Percentiles rank a stretch among this genome's conserved stretches.
Conservation (phyloP, 2,888 invertebrate genomes). For the Macaria notata region DNA sequence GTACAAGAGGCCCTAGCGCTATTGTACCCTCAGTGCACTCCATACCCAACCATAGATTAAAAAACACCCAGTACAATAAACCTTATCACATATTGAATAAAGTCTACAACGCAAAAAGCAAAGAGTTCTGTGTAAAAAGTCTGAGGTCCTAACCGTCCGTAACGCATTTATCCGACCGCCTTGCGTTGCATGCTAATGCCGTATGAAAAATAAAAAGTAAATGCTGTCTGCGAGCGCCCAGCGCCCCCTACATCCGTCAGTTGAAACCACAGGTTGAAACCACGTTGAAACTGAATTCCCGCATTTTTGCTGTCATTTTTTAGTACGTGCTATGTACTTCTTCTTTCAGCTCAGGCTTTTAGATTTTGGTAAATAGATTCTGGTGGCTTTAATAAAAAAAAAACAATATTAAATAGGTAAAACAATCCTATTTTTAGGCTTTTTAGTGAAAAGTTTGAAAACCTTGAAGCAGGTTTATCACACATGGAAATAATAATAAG, state of each 20-base stretch:
- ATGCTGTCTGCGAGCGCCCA: slow-evolving; percentile 34
- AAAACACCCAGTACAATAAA: slow-evolving; percentile 6
- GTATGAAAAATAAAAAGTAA: slow-evolving; percentile 46
- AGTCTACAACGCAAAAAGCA: slow-evolving; percentile 3
- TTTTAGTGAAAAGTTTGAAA: too few relatives aligned
- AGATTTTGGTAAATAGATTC: too few relatives aligned
- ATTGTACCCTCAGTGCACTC: slow-evolving; percentile 48
- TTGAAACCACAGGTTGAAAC: slow-evolving; percentile 18
- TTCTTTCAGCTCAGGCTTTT: too few relatives aligned
- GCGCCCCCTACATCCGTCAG: slow-evolving; percentile 46
- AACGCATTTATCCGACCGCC: slow-evolving; percentile 64
- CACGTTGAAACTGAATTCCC: slow-evolving; percentile 47
- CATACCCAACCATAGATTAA: slow-evolving; percentile 1
- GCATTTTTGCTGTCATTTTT: slow-evolving; percentile 39
- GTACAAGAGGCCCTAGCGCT: slow-evolving; percentile 72
- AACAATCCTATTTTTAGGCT: too few relatives aligned
- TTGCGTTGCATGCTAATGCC: slow-evolving; percentile 71
- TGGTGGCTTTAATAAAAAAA: too few relatives aligned
- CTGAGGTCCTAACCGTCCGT: slow-evolving; percentile 34
- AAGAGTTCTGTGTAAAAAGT: slow-evolving; percentile 16
- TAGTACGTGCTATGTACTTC: slow-evolving; percentile 11
- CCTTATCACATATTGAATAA: slow-evolving; percentile 3
- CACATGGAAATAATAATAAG: too few relatives aligned
- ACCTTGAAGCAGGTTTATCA: too few relatives aligned
- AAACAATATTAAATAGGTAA: too few relatives aligned